Percentiles rank a stretch among this genome's conserved stretches.
Evolutionary conservation across 2,113 vertebrate genomes (phyloP).

Genomic region (Gasterosteus aculeatus): DNA sequence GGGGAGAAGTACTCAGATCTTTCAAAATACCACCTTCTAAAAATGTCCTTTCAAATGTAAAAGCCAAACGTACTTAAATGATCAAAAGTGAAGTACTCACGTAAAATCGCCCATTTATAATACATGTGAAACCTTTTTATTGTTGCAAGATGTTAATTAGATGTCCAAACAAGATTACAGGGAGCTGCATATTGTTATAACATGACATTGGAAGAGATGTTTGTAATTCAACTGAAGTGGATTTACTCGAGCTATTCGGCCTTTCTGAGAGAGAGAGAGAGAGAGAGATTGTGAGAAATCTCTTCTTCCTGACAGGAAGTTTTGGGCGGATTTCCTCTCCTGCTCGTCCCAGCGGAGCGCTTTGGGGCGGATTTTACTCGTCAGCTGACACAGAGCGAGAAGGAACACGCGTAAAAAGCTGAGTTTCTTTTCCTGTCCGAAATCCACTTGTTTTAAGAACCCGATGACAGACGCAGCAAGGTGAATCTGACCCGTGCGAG

Average conservation of each 20-base stretch:
- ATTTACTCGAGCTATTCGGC: not conserved
- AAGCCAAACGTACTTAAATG: not conserved
- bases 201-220: not conserved
- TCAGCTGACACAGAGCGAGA: conserved; percentile 49
- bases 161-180: not conserved
- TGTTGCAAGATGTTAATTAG: not conserved
- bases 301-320: conserved; percentile 52
- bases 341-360: conserved; percentile 3
- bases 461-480: conserved; percentile 25
- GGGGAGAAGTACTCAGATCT: not conserved
- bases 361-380: conserved; percentile 57
- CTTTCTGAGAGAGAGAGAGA: not conserved
- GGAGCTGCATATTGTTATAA: not conserved
- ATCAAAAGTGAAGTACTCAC: not conserved
- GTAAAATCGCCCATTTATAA: not conserved
- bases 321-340: conserved; percentile 33
- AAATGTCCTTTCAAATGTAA: not conserved
- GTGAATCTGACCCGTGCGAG: not conserved
- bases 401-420: conserved; percentile 36
- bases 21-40: not conserved
- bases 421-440: conserved; percentile 56
- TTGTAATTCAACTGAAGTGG: not conserved
- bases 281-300: conserved; percentile 34
- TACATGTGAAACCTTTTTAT: not conserved
- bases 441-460: conserved; percentile 3